These are phyloP conservation scores for Apostichopus parvimensis DNA, from an alignment of 35 echinoderm and acorn worm species.

Conservation along the genomic window DNA sequence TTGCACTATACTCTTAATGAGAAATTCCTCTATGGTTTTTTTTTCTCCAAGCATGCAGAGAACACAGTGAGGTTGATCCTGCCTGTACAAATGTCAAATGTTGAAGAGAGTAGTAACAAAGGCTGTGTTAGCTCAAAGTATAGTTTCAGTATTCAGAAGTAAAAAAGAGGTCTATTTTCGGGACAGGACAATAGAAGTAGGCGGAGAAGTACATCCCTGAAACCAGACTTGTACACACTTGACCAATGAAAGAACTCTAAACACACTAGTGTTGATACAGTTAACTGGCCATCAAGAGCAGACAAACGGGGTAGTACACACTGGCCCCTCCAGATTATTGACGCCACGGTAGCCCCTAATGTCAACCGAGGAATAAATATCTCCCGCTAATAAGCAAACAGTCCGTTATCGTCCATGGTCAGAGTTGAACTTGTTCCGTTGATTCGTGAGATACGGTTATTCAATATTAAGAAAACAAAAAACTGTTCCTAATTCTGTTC, in stretches of 20 bases:
- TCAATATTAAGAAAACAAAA: neutral
- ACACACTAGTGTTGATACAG: constrained; percentile 17
- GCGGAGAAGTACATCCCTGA: neutral
- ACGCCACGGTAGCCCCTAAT: constrained; percentile 13
- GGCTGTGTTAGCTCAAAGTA: neutral
- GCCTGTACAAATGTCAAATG: no score
- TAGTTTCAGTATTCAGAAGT: neutral
- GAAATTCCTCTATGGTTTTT: no score
- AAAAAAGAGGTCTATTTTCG: neutral
- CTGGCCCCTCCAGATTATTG: constrained; percentile 12
- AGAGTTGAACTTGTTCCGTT: constrained; percentile 6
- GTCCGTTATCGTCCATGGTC: neutral
- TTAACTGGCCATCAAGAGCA: neutral
- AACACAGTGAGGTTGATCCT: no score
- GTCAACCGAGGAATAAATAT: constrained; percentile 5
- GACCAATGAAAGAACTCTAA: neutral
- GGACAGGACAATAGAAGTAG: constrained; percentile 1
- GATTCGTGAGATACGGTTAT: neutral
- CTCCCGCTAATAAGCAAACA: constrained; percentile 32
- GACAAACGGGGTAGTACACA: neutral
- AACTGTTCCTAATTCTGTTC: neutral
- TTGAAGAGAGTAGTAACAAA: no score
- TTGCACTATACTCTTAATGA: no score
- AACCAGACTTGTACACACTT: constrained; percentile 16
- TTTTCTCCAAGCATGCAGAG: no score